Evolutionary conservation across 2,113 vertebrate species (phyloP).

Genomic region (Alligator sinensis): DNA sequence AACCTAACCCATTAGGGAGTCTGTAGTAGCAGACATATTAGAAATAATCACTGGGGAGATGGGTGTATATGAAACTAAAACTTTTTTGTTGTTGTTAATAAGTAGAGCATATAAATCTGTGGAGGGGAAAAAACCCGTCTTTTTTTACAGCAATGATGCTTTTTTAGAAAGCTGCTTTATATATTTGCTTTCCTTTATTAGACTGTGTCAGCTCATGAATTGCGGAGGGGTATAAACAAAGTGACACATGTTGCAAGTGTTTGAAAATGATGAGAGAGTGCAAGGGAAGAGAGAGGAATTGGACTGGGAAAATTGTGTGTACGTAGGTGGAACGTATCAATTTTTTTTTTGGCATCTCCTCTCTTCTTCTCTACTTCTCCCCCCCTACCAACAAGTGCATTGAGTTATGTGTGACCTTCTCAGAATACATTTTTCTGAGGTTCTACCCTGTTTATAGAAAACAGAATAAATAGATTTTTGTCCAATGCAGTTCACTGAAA

Average conservation of each 20-base stretch:
- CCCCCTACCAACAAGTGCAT: neutral
- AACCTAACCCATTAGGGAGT: slow-evolving; percentile 13
- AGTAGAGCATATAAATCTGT: neutral
- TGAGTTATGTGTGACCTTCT: neutral
- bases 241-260: neutral
- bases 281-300: neutral
- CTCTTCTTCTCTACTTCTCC: neutral
- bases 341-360: neutral
- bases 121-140: neutral
- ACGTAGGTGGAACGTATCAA: slow-evolving; percentile 57
- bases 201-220: neutral
- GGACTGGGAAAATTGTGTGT: slow-evolving; percentile 20
- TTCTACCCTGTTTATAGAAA: too few relatives aligned
- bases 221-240: neutral
- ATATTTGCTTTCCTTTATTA: neutral
- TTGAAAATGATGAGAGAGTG: neutral
- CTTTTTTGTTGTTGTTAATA: neutral
- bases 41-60: slow-evolving; percentile 20
- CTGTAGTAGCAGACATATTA: neutral
- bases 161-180: neutral
- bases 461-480: too few relatives aligned
- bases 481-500: too few relatives aligned
- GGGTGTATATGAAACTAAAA: slow-evolving; percentile 24
- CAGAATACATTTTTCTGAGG: neutral
- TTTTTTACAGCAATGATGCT: neutral